These are phyloP conservation scores for Caenorhabditis plicata DNA, from an alignment of 2,888 invertebrate genomes.

Conservation along the genomic window DNA sequence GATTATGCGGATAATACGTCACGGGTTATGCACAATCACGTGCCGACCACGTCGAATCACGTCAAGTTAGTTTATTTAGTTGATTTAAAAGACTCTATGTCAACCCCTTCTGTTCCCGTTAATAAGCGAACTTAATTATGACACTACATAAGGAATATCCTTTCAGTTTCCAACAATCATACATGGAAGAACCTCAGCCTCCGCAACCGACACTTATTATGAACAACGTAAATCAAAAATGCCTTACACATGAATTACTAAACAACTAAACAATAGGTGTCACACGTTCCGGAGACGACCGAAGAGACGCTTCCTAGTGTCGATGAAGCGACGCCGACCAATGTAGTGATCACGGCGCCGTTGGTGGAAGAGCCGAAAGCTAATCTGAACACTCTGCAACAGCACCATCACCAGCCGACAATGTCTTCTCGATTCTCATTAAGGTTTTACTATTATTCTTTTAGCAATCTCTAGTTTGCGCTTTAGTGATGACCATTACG, in stretches of 20 bases:
- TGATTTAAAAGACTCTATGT: slow-evolving; percentile 7
- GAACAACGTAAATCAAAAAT: slow-evolving; percentile 3
- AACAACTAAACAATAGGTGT: slow-evolving; percentile 15
- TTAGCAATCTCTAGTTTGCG: background rate
- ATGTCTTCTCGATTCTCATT: slow-evolving; percentile 33
- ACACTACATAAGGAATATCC: too few species aligned
- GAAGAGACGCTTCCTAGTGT: background rate
- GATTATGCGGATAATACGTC: slow-evolving; percentile 37
- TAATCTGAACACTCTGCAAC: slow-evolving; percentile 24
- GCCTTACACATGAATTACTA: too few species aligned
- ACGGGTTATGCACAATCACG: slow-evolving; percentile 10
- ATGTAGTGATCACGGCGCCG: slow-evolving; percentile 8
- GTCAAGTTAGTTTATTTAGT: slow-evolving; percentile 15
- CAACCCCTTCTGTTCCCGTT: slow-evolving; percentile 10
- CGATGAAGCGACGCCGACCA: slow-evolving; percentile 16
- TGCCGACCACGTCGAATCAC: slow-evolving; percentile 8
- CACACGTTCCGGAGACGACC: background rate
- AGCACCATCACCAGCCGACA: too few species aligned
- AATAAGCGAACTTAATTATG: too few species aligned
- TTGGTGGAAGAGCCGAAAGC: slow-evolving; percentile 1
- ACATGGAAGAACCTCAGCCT: slow-evolving; percentile 13
- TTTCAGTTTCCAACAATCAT: too few species aligned
- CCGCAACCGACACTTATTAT: slow-evolving; percentile 7
- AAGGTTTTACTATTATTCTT: slow-evolving; percentile 6
- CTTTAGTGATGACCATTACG: slow-evolving; percentile 78